Percentiles rank a stretch among this genome's conserved stretches.
Conservation (phyloP, 2,888 invertebrate genomes). For the Aspidapion aeneum region DNA sequence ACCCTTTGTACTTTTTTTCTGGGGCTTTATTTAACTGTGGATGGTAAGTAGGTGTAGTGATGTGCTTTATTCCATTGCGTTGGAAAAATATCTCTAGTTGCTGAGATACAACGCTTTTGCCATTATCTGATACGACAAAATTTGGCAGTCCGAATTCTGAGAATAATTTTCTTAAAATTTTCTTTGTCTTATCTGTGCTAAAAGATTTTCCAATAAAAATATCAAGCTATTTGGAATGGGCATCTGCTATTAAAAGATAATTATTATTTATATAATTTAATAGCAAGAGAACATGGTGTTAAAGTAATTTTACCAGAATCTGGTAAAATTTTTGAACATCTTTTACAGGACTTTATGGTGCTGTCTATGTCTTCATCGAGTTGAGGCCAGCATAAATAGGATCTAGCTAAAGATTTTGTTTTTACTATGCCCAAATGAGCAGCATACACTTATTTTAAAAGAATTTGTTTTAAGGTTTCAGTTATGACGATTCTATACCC, state of each 20-base stretch:
- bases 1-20: constrained; percentile 24
- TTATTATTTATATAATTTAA: constrained; percentile 17
- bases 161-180: no score
- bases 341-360: constrained; percentile 25
- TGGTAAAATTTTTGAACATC: constrained; percentile 19
- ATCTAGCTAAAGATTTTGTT: constrained; percentile 29
- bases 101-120: constrained; percentile 22
- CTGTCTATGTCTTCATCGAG: constrained; percentile 31
- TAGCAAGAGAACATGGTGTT: constrained; percentile 25
- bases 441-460: constrained; percentile 29
- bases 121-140: constrained; percentile 27
- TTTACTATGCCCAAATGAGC: constrained; percentile 31
- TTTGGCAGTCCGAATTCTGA: constrained; percentile 26
- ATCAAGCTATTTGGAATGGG: constrained; percentile 29
- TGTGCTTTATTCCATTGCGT: constrained; percentile 28
- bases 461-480: constrained; percentile 14
- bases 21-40: constrained; percentile 31
- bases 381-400: constrained; percentile 31
- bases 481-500: constrained; percentile 32
- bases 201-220: constrained; percentile 21
- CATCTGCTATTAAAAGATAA: constrained; percentile 25
- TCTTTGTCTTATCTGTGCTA: constrained; percentile 20
- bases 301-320: constrained; percentile 21
- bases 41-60: constrained; percentile 15
- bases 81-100: constrained; percentile 28